phyloP scores from a whole-genome alignment of 2,797 vertebrate genomes.

The Sternotherus odoratus region DNA sequence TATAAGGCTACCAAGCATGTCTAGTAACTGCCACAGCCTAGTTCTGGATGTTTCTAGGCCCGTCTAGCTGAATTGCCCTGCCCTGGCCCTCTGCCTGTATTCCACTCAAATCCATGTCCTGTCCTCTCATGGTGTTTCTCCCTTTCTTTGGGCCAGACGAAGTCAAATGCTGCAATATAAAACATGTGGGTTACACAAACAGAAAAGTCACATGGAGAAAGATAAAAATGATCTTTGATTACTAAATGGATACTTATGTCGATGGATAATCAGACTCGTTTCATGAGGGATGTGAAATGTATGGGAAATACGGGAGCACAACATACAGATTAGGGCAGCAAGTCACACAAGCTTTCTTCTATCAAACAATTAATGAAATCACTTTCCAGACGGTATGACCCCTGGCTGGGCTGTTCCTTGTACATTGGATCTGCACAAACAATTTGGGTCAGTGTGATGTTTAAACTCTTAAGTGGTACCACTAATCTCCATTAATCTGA shows the following conservation, averaged over 20 bases:
- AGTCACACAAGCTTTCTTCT: slow-evolving; percentile 72
- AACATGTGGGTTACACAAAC: neutral
- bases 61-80: neutral
- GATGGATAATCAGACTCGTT: slow-evolving; percentile 53
- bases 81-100: neutral
- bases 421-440: slow-evolving; percentile 39
- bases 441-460: slow-evolving; percentile 86
- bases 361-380: slow-evolving; percentile 80
- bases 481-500: slow-evolving; percentile 88
- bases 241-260: slow-evolving; percentile 71
- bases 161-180: neutral
- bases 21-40: neutral
- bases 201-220: slow-evolving; percentile 53
- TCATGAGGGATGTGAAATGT: slow-evolving; percentile 45
- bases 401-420: neutral
- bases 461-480: slow-evolving; percentile 87
- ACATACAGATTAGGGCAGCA: slow-evolving; percentile 66
- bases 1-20: neutral
- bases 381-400: slow-evolving; percentile 66
- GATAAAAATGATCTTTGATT: slow-evolving; percentile 68
- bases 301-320: neutral
- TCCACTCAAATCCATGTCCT: neutral
- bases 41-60: neutral
- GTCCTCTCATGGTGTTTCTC: neutral
- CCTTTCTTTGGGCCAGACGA: neutral